These are phyloP conservation scores for Symphodus melops DNA, from an alignment of 2,113 vertebrate genomes.

Conservation along the genomic window DNA sequence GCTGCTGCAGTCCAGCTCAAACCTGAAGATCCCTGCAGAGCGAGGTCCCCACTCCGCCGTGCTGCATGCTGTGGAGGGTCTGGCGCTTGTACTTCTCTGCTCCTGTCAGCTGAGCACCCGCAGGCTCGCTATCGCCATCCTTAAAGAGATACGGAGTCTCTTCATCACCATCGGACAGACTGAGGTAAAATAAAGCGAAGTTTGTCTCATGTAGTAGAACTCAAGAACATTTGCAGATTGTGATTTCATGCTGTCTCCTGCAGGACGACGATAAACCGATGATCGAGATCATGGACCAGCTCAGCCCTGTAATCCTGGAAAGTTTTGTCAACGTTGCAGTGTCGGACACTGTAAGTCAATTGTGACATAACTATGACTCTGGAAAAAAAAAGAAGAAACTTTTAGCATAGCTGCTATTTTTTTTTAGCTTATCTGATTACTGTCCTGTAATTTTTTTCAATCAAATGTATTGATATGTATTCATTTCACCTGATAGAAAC, in stretches of 20 bases:
- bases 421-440: too few species aligned
- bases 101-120: constrained; percentile 94
- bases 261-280: constrained; percentile 97
- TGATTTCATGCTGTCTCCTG: constrained; percentile 20
- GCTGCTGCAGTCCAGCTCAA: constrained; percentile 85
- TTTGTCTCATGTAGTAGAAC: neutral
- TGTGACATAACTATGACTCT: neutral
- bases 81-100: constrained; percentile 93
- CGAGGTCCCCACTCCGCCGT: constrained; percentile 89
- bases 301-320: constrained; percentile 93
- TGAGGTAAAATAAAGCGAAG: constrained; percentile 85
- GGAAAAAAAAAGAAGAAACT: too few species aligned
- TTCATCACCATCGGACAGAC: constrained; percentile 91
- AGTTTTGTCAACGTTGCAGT: constrained; percentile 94
- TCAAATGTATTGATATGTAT: too few species aligned
- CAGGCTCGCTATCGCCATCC: constrained; percentile 90
- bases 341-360: constrained; percentile 91
- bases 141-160: constrained; percentile 92
- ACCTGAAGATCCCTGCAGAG: constrained; percentile 83
- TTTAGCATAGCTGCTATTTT: neutral
- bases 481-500: too few species aligned
- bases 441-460: too few species aligned
- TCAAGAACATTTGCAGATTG: neutral
- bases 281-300: constrained; percentile 98
- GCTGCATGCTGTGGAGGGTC: constrained; percentile 92